Percentiles rank a stretch among this genome's conserved stretches.
Evolutionary conservation across 2,888 invertebrate species (phyloP).

Genomic region (Chesias legatella): DNA sequence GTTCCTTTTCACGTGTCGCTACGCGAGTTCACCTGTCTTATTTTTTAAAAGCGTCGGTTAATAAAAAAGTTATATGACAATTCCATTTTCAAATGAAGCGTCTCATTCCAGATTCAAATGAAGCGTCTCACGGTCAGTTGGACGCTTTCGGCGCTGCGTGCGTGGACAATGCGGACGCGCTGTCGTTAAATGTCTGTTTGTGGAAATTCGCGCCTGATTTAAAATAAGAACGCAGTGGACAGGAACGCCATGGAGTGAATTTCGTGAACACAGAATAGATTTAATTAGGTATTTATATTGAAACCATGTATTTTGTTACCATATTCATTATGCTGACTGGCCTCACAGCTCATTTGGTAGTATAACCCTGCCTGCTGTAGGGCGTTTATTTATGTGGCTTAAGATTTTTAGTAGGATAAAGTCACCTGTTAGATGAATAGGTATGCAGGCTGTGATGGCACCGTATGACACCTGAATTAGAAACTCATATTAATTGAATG

Average conservation of each 20-base stretch:
- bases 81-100: conserved; percentile 63
- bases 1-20: conserved; percentile 48
- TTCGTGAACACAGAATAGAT: no score
- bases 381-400: no score
- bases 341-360: no score
- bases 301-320: background rate
- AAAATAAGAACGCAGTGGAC: conserved; percentile 67
- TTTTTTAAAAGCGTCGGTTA: conserved; percentile 12
- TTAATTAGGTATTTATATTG: background rate
- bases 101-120: conserved; percentile 60
- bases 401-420: no score
- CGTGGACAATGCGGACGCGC: conserved; percentile 73
- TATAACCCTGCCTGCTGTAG: no score
- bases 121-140: conserved; percentile 54
- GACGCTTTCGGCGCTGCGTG: conserved; percentile 60
- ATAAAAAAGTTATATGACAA: conserved; percentile 28
- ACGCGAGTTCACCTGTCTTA: conserved; percentile 58
- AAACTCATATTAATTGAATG: no score
- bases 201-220: conserved; percentile 68
- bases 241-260: conserved; percentile 43
- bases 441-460: no score
- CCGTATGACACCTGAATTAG: no score
- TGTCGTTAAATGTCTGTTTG: conserved; percentile 74
- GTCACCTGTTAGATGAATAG: no score
- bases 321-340: no score